phyloP scores from a whole-genome alignment of 2,797 vertebrate genomes.

The Aplochiton taeniatus region DNA sequence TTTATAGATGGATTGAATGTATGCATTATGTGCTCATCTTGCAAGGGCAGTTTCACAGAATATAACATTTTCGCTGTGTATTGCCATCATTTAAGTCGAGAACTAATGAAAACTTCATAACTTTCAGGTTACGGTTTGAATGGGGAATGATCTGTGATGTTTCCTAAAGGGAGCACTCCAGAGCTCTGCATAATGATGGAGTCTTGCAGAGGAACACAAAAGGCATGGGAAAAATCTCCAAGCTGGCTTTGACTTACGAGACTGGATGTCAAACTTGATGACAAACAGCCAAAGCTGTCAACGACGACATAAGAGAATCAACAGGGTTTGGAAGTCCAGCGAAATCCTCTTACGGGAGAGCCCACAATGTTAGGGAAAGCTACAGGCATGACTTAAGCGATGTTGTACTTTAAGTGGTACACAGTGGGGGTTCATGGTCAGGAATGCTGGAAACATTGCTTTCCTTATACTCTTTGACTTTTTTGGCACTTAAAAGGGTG shows the following conservation, averaged over 20 bases:
- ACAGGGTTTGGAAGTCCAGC: not conserved
- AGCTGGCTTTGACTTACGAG: not conserved
- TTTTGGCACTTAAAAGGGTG: too few relatives aligned
- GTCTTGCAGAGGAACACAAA: conserved; percentile 9
- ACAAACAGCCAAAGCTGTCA: conserved; percentile 3
- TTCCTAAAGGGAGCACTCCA: conserved; percentile 8
- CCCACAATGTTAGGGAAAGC: too few relatives aligned
- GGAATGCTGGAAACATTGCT: not conserved
- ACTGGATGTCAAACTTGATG: not conserved
- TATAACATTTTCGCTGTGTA: too few relatives aligned
- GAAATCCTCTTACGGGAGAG: too few relatives aligned
- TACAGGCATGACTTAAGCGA: too few relatives aligned
- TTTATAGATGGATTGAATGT: conserved; percentile 27
- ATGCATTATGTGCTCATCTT: not conserved
- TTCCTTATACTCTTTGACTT: not conserved
- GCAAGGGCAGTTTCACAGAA: too few relatives aligned
- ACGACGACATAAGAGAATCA: not conserved
- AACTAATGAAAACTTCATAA: too few relatives aligned
- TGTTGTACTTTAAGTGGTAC: too few relatives aligned
- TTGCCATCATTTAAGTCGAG: too few relatives aligned
- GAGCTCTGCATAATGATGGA: conserved; percentile 15
- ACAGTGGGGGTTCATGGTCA: too few relatives aligned
- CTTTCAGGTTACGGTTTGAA: too few relatives aligned
- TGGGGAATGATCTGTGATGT: not conserved
- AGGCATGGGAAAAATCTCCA: conserved; percentile 5